Conservation (phyloP, 2,113 vertebrate species). For the Otocyon megalotis region DNA sequence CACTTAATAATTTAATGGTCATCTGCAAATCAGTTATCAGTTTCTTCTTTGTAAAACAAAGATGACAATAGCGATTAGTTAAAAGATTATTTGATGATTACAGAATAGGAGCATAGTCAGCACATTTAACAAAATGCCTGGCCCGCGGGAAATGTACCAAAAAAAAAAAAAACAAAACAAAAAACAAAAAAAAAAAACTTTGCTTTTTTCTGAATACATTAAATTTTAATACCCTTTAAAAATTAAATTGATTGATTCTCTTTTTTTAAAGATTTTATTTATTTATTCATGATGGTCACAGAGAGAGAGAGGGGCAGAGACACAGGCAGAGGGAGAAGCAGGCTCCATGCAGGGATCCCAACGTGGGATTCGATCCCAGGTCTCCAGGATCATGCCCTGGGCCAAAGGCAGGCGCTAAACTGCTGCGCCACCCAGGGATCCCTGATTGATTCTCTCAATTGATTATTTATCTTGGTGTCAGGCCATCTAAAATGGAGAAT, state of each 20-base stretch:
- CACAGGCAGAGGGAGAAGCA: no score
- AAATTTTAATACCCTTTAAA: not conserved
- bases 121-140: not conserved
- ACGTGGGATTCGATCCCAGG: no score
- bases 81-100: not conserved
- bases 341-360: no score
- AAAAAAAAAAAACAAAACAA: no score
- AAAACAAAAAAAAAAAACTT: not conserved
- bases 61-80: not conserved
- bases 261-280: no score
- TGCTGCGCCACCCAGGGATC: no score
- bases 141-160: not conserved
- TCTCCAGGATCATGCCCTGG: no score
- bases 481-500: not conserved
- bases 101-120: not conserved
- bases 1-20: not conserved
- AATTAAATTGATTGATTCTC: not conserved
- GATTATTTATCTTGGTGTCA: not conserved
- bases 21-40: not conserved
- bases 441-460: not conserved
- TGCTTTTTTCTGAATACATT: not conserved
- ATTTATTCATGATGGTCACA: no score
- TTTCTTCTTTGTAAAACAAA: not conserved
- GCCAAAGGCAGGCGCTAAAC: no score
- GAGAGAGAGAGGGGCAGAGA: no score